Percentiles rank a stretch among this genome's conserved stretches.
Conservation (phyloP, 1,140 invertebrate genomes). For the Copidosoma floridanum region DNA sequence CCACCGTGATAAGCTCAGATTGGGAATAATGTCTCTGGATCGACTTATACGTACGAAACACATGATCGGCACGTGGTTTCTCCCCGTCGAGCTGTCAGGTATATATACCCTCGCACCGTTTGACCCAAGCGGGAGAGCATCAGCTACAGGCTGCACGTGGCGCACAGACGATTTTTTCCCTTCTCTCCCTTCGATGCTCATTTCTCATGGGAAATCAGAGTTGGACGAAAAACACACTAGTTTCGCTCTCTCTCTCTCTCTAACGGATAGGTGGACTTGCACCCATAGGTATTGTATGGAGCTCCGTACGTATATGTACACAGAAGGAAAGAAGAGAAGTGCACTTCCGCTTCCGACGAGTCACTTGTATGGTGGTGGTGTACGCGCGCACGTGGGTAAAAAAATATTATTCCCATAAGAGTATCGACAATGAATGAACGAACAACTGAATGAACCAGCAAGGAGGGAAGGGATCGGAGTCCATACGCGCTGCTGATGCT, state of each 20-base stretch:
- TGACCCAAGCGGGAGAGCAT: conserved; percentile 23
- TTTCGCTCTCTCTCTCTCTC: conserved; percentile 5
- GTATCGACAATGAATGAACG: too few species aligned
- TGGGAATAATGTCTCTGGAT: too few species aligned
- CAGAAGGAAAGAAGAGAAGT: conserved; percentile 25
- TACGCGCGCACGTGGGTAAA: too few species aligned
- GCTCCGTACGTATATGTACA: conserved; percentile 29
- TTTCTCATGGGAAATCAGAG: conserved; percentile 53
- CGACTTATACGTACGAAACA: too few species aligned
- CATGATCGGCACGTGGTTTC: conserved; percentile 44
- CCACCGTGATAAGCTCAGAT: too few species aligned
- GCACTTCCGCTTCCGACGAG: conserved; percentile 18
- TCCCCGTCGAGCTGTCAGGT: conserved; percentile 34
- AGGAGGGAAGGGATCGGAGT: too few species aligned
- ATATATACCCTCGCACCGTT: too few species aligned
- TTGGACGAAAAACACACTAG: conserved; percentile 31
- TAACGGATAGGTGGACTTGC: background rate
- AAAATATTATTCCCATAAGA: too few species aligned
- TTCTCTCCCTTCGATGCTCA: conserved; percentile 26
- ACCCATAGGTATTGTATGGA: too few species aligned
- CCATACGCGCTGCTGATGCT: too few species aligned
- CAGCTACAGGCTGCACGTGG: conserved; percentile 24
- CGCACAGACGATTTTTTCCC: conserved; percentile 27
- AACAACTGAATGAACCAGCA: too few species aligned
- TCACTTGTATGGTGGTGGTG: too few species aligned